Evolutionary conservation across 1,140 invertebrate species (phyloP).

Genomic region (Macrotrachela quadricornifera): DNA sequence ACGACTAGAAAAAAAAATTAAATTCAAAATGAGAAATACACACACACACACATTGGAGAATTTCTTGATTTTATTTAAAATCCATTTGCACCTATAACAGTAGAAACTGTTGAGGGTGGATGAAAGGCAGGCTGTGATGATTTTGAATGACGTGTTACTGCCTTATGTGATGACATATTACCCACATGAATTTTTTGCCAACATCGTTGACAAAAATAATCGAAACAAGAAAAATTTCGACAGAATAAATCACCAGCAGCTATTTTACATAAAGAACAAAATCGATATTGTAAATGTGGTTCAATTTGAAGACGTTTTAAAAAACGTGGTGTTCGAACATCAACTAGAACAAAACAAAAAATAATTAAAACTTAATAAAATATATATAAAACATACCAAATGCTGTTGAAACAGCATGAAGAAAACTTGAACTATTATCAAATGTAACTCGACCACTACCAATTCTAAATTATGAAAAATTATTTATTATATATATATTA

Average conservation of each 20-base stretch:
- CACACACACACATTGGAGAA: too few relatives aligned
- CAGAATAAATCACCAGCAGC: conserved; percentile 89
- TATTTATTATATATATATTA: too few relatives aligned
- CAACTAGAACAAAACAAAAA: background rate
- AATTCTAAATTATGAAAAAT: background rate
- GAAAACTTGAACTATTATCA: conserved; percentile 64
- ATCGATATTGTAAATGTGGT: conserved; percentile 80
- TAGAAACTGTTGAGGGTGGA: too few relatives aligned
- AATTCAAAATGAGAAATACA: too few relatives aligned
- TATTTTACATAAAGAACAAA: conserved; percentile 62
- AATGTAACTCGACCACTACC: conserved; percentile 78
- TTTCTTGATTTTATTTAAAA: too few relatives aligned
- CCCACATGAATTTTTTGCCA: conserved; percentile 36
- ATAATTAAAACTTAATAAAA: too few relatives aligned
- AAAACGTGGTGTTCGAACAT: conserved; percentile 3
- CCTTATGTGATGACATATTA: too few relatives aligned
- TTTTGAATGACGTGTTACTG: too few relatives aligned
- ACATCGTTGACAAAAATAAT: conserved; percentile 75
- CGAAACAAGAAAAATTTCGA: conserved; percentile 58
- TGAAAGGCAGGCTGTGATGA: too few relatives aligned
- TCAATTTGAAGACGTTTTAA: conserved; percentile 64
- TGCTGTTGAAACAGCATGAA: conserved; percentile 70
- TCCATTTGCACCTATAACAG: too few relatives aligned
- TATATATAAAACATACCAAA: conserved; percentile 32
- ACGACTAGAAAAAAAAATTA: too few relatives aligned